Conservation (phyloP, 2,113 vertebrate genomes). For the Platichthys flesus region DNA sequence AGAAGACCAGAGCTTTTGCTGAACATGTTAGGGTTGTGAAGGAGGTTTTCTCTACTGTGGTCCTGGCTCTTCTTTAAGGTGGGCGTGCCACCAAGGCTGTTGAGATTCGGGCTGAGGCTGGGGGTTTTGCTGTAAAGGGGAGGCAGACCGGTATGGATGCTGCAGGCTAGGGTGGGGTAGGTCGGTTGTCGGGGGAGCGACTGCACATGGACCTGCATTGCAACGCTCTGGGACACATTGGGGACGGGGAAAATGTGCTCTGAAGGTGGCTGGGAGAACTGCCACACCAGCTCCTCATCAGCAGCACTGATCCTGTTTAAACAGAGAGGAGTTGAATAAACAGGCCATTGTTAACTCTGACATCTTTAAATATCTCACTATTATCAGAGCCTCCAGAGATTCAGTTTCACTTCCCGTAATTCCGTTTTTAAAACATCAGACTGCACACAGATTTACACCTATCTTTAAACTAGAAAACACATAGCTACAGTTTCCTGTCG, state of each 20-base stretch:
- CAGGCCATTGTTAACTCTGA: neutral
- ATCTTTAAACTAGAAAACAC: slow-evolving; percentile 1
- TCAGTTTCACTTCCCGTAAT: slow-evolving; percentile 3
- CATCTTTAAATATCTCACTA: slow-evolving; percentile 1
- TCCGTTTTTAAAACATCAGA: neutral
- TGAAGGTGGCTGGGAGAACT: slow-evolving; percentile 93
- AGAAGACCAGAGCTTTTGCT: slow-evolving; percentile 80
- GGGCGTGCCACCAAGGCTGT: slow-evolving; percentile 71
- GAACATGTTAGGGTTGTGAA: slow-evolving; percentile 81
- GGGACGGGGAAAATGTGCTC: slow-evolving; percentile 97
- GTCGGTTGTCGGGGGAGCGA: slow-evolving; percentile 96
- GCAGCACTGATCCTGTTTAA: slow-evolving; percentile 93
- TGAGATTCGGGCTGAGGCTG: slow-evolving; percentile 75
- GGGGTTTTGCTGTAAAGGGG: slow-evolving; percentile 75
- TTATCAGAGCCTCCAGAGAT: slow-evolving; percentile 4
- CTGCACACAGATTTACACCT: neutral
- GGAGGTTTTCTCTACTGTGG: slow-evolving; percentile 61
- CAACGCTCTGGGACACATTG: slow-evolving; percentile 94
- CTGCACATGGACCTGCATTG: slow-evolving; percentile 96
- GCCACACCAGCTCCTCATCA: slow-evolving; percentile 92
- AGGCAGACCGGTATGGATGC: slow-evolving; percentile 89
- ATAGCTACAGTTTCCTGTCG: neutral
- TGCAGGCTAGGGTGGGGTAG: slow-evolving; percentile 94
- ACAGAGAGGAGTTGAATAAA: slow-evolving; percentile 20
- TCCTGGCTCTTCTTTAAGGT: slow-evolving; percentile 71